phyloP scores from a whole-genome alignment of 2,888 invertebrate genomes.

The Ametastegia equiseti region DNA sequence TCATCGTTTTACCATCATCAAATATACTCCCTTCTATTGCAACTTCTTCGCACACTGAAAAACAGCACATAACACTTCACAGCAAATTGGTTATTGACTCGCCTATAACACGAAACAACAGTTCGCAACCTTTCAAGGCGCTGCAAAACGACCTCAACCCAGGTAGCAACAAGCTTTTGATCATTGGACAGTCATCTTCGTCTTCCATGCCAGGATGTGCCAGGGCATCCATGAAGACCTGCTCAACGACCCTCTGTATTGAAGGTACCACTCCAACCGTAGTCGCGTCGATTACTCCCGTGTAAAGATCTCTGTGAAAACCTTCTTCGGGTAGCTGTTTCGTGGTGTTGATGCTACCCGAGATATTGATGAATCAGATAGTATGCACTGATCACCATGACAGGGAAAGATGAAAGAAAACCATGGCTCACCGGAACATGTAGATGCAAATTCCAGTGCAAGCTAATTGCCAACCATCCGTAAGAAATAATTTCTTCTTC shows the following conservation, averaged over 20 bases:
- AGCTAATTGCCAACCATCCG: slow-evolving; percentile 90
- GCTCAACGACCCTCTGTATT: slow-evolving; percentile 91
- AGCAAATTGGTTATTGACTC: neutral
- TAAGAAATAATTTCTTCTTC: slow-evolving; percentile 89
- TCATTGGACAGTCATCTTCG: slow-evolving; percentile 90
- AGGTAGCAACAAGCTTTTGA: slow-evolving; percentile 90
- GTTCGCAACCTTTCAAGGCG: slow-evolving; percentile 84
- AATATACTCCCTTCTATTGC: slow-evolving; percentile 88
- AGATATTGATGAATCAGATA: neutral
- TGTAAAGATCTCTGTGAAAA: slow-evolving; percentile 90
- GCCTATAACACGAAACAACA: slow-evolving; percentile 45
- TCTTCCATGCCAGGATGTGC: slow-evolving; percentile 89
- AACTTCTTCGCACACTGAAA: slow-evolving; percentile 89
- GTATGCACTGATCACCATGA: slow-evolving; percentile 17
- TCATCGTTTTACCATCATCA: slow-evolving; percentile 83
- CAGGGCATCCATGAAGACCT: slow-evolving; percentile 93
- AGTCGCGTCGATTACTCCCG: slow-evolving; percentile 88
- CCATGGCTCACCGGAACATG: slow-evolving; percentile 82
- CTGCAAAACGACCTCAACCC: slow-evolving; percentile 92
- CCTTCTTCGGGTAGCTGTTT: slow-evolving; percentile 94
- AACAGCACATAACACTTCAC: no score
- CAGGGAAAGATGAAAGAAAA: neutral
- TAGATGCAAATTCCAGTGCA: slow-evolving; percentile 91
- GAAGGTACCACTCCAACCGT: slow-evolving; percentile 90
- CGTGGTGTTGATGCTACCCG: slow-evolving; percentile 82